Evolutionary conservation across 2,113 vertebrate species (phyloP).

Genomic region (Fregata magnificens): DNA sequence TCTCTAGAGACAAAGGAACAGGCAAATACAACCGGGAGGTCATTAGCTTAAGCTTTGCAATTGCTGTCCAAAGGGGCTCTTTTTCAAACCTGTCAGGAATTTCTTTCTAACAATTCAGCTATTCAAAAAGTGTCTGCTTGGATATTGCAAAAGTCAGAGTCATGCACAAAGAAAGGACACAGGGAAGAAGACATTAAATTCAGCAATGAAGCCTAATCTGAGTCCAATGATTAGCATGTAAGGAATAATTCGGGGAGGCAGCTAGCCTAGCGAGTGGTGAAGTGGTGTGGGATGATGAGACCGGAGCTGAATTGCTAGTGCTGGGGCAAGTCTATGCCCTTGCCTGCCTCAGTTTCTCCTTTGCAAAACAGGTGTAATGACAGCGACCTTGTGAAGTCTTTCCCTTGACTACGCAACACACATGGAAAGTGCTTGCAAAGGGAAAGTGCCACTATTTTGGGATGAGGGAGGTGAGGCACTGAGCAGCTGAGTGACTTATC

Average conservation of each 20-base stretch:
- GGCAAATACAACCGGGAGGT: background rate
- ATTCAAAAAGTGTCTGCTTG: background rate
- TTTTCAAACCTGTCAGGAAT: background rate
- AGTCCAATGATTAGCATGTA: background rate
- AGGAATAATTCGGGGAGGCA: background rate
- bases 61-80: constrained; percentile 1
- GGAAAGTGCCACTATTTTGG: background rate
- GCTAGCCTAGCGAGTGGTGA: background rate
- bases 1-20: background rate
- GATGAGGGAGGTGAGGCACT: background rate
- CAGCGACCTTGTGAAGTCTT: background rate
- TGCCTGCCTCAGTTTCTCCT: constrained; percentile 23
- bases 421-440: constrained; percentile 30
- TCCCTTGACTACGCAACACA: background rate
- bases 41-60: constrained; percentile 17
- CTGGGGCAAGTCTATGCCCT: background rate
- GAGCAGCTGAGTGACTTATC: constrained; percentile 13
- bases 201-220: background rate
- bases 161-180: background rate
- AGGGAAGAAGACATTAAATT: background rate
- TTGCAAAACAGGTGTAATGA: background rate
- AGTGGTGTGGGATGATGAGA: background rate
- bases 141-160: background rate
- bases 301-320: fast-evolving
- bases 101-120: background rate